These are phyloP conservation scores for Platichthys flesus DNA, from an alignment of 2,113 vertebrate genomes.

Conservation along the genomic window DNA sequence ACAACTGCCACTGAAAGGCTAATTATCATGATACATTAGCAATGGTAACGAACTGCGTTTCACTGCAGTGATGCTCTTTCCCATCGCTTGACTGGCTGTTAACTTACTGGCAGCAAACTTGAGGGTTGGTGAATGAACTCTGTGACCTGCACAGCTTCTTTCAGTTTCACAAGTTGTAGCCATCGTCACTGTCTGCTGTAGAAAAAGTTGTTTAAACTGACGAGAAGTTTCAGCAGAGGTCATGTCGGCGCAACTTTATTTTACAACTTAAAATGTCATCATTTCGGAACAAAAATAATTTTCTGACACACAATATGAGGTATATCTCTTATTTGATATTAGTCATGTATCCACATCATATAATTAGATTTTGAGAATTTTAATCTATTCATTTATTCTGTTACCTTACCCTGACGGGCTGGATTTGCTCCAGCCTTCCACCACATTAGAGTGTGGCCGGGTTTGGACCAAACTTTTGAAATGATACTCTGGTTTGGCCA, in stretches of 20 bases:
- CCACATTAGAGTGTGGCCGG: too few species aligned
- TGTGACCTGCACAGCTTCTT: not conserved
- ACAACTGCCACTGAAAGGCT: slow-evolving; percentile 41
- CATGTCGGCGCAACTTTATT: not conserved
- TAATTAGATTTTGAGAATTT: too few species aligned
- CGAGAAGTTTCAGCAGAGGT: not conserved
- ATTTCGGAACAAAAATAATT: too few species aligned
- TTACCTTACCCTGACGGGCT: too few species aligned
- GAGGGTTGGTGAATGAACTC: slow-evolving; percentile 21
- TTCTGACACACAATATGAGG: too few species aligned
- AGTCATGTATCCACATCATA: too few species aligned
- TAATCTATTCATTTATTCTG: too few species aligned
- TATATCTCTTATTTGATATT: too few species aligned
- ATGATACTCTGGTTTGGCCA: too few species aligned
- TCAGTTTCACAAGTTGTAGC: not conserved
- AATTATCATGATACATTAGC: slow-evolving; percentile 29
- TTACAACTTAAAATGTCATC: not conserved
- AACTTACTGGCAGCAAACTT: slow-evolving; percentile 11
- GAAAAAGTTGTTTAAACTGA: not conserved
- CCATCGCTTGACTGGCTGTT: slow-evolving; percentile 12
- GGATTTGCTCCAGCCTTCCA: too few species aligned
- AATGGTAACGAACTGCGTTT: slow-evolving; percentile 22
- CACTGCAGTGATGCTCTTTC: slow-evolving; percentile 16
- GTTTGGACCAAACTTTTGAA: too few species aligned
- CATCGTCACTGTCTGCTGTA: not conserved